Evolutionary conservation across 2,113 vertebrate genomes (phyloP).

Genomic region (Ranitomeya variabilis): DNA sequence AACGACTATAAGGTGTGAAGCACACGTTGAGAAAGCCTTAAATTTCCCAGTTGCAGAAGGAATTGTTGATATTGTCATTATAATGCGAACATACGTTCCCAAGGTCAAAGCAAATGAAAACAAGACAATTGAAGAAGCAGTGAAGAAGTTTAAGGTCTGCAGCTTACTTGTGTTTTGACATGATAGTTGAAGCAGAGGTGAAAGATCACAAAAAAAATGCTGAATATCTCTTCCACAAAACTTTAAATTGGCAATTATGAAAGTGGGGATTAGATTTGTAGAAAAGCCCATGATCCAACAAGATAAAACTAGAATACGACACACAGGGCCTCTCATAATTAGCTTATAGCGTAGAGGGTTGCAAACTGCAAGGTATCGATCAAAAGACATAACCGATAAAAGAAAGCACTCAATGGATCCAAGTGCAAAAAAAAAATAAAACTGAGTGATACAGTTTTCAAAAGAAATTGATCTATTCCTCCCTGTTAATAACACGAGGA

Average conservation of each 20-base stretch:
- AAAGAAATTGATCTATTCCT: not conserved
- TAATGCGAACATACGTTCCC: constrained; percentile 31
- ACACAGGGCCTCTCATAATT: constrained; percentile 35
- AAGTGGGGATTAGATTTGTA: not conserved
- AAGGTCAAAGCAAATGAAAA: constrained; percentile 35
- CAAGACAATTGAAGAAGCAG: constrained; percentile 48
- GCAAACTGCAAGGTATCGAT: constrained; percentile 54
- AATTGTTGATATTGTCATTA: constrained; percentile 15
- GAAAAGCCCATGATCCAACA: constrained; percentile 34
- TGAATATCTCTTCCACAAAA: constrained; percentile 48
- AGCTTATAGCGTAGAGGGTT: constrained; percentile 29
- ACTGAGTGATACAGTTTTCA: constrained; percentile 20
- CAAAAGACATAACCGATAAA: constrained; percentile 53
- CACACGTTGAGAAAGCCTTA: constrained; percentile 48
- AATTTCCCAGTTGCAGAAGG: not conserved
- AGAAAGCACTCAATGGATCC: constrained; percentile 54
- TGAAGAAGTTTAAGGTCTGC: constrained; percentile 25
- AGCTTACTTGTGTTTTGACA: constrained; percentile 54
- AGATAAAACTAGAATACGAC: not conserved
- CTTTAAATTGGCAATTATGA: constrained; percentile 5
- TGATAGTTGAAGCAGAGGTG: constrained; percentile 57
- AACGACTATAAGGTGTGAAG: constrained; percentile 35
- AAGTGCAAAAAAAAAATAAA: constrained; percentile 14
- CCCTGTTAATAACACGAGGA: not conserved
- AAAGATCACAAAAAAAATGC: constrained; percentile 55